Base-by-base conservation (phyloP, 2,797 vertebrate genomes). In the Sebastes minor region DNA sequence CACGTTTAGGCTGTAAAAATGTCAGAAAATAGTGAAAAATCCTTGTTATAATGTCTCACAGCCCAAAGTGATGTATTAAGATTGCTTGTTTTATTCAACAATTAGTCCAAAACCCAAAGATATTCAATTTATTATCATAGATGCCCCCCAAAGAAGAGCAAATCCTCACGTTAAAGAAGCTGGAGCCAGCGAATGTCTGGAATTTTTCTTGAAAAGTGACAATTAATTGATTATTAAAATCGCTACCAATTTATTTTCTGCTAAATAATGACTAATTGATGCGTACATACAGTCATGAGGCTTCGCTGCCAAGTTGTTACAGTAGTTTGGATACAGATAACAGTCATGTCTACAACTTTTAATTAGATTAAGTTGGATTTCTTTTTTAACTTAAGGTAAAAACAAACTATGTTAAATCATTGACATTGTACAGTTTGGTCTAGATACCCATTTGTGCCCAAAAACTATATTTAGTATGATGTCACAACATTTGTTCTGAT, bases 311-410 rank as follows among this genome's bases (percentile, higher is more conserved):
- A 57, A n/a, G 27, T 30, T 52, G 20, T 70, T 42, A 22, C 27
- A 27, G 12, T 55, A 5, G 2, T 20, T 65, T 71, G 9, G n/a
- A 55, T 46, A 49, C 0, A 25, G 16, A 46, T 46, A 10, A 32
- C 14, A 61, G 35, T n/a, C 22, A 61, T 20, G 49, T 27, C 12
- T 52, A 30, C n/a, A 49, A 20, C 4, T 18, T n/a, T 56, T 61
- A 28, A n/a, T 22, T 22, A n/a, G 42, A 68, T 70, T 63, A 53
- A n/a, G 2, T 14, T 53, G 8, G 1, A 42, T 74, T 82, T 75
- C 16, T 16, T 42, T 55, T 74, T 35, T 55, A 83, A 76, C 12
- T 16, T 52, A 22, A 76, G 20, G 13, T 71, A 64, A 78, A 77
- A 71, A 38, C 23, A 76, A 59, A 30, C 20, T n/a, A 6, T 62